Base-by-base conservation (phyloP, 1,140 invertebrate genomes). In the Saxidomus purpurata region DNA sequence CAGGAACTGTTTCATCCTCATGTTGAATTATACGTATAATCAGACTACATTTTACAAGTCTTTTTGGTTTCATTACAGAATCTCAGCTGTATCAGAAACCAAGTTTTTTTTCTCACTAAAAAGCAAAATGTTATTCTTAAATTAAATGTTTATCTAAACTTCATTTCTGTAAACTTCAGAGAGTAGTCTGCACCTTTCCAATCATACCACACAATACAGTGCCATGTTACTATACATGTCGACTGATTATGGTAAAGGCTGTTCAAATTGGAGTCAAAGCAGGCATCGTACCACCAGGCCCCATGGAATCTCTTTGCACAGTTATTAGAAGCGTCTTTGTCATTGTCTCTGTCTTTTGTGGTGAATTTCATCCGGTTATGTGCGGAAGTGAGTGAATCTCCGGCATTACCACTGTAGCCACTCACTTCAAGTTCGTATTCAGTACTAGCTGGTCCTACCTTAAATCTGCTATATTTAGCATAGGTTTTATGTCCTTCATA, bases 261-360 rank as follows among this genome's bases (percentile, higher is more conserved):
- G 52, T 90, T 90, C 63, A 90, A 47, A 82, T 90, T 81, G 52
- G 89, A 43, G 17, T 31, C 49, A 28, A 36, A 83, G 36, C 89
- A 87, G 0, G 28, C n/a, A 52, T 82, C 63, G 49, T 76, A 87
- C 89, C 89, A 90, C 84, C 84, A 90, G 9, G 55, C 89, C 40
- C 89, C 89, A 8, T 25, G 34, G 43, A 61, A 90, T 40, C 25
- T 19, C n/a, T 31, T 4, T 6, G 89, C 83, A 82, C 77, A 82
- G 31, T 87, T 87, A 59, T 19, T 43, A 8, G 43, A 43, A 43
- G 43, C 43, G 15, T 15, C 43, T 19, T 87, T n/a, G 28, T 87
- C 83, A 63, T 86, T 86, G 63, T 87, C 84, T 0, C 34, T 47
- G 22, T 90, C 85, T n/a, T 40, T 36, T 28, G 89, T 90, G 31